These are phyloP conservation scores for Brachirus orientalis DNA, from an alignment of 2,113 vertebrate species.

Conservation along the genomic window DNA sequence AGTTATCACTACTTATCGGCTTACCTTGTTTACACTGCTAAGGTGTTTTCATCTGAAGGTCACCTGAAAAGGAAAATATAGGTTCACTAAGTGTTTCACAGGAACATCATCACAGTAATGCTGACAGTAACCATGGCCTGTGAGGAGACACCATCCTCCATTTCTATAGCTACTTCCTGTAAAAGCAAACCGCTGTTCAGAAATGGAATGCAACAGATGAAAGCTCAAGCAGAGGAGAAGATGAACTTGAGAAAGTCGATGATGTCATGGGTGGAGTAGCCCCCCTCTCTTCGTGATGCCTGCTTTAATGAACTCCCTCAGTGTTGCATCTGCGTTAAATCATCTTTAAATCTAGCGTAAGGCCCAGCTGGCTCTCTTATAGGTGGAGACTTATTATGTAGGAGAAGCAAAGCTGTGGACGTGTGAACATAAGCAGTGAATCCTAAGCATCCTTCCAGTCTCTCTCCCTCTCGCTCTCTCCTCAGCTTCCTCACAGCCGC, in stretches of 20 bases:
- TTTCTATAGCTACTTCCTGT: background rate
- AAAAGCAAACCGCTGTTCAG: constrained; percentile 3
- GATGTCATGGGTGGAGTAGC: constrained; percentile 78
- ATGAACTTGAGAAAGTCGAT: constrained; percentile 77
- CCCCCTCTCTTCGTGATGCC: constrained; percentile 40
- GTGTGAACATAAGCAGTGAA: constrained; percentile 51
- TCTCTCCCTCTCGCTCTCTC: constrained; percentile 16
- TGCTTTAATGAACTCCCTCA: constrained; percentile 44
- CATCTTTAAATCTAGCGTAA: constrained; percentile 14
- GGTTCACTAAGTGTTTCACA: background rate
- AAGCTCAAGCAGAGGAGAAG: constrained; percentile 33
- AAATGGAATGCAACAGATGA: constrained; percentile 71
- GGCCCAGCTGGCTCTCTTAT: background rate
- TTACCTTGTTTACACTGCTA: background rate
- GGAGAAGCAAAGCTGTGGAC: constrained; percentile 29
- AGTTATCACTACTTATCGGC: background rate
- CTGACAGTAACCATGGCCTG: constrained; percentile 9
- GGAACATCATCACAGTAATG: background rate
- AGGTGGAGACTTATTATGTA: constrained; percentile 16
- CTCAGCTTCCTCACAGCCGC: constrained; percentile 45
- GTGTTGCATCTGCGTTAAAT: background rate
- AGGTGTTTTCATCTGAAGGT: constrained; percentile 17
- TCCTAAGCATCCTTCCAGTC: constrained; percentile 28
- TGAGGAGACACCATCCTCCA: background rate
- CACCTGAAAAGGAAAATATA: background rate